Percentiles rank a stretch among this genome's conserved stretches.
Evolutionary conservation across 2,113 vertebrate genomes (phyloP).

Genomic region (Electrona antarctica): DNA sequence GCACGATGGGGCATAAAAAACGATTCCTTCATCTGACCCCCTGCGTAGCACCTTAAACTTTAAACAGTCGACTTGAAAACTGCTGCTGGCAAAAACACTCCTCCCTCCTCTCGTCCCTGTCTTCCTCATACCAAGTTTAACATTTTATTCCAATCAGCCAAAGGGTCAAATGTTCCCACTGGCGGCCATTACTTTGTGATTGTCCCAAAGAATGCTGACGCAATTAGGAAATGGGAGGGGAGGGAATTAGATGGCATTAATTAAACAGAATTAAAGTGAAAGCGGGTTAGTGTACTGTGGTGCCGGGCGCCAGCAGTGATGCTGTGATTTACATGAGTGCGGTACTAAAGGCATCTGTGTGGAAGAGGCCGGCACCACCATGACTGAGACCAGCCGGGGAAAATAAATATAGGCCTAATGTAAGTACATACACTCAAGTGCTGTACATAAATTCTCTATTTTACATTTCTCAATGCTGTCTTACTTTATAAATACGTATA

Average conservation of each 20-base stretch:
- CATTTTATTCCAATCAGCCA: slow-evolving; percentile 38
- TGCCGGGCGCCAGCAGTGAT: slow-evolving; percentile 19
- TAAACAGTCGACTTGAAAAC: not conserved
- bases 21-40: not conserved
- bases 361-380: not conserved
- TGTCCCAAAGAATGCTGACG: slow-evolving; percentile 53
- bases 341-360: slow-evolving; percentile 29
- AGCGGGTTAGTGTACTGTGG: slow-evolving; percentile 21
- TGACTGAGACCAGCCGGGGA: too few species aligned
- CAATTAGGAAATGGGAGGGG: slow-evolving; percentile 30
- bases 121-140: slow-evolving; percentile 3
- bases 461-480: too few species aligned
- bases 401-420: too few species aligned
- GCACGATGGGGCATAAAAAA: slow-evolving; percentile 11
- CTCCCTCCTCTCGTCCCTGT: not conserved
- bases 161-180: slow-evolving; percentile 36
- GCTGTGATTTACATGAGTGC: slow-evolving; percentile 55
- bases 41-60: not conserved
- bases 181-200: slow-evolving; percentile 36
- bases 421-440: too few species aligned
- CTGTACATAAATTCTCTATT: too few species aligned
- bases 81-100: not conserved
- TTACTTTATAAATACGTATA: too few species aligned
- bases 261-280: slow-evolving; percentile 42
- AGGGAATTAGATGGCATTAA: slow-evolving; percentile 55